phyloP scores from a whole-genome alignment of 2,888 invertebrate species.

The Chloroclysta siterata region DNA sequence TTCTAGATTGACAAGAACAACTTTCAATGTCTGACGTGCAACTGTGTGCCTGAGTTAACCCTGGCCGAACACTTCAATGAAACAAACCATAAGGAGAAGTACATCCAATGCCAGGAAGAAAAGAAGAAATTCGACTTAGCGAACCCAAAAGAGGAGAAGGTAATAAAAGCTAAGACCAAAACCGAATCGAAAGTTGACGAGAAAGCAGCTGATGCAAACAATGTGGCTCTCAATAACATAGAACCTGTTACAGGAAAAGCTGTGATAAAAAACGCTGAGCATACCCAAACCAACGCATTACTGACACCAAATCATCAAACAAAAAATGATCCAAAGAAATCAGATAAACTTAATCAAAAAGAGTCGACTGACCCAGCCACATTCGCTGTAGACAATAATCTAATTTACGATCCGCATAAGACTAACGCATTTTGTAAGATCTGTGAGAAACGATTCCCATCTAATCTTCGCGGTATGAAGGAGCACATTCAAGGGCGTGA shows the following conservation, averaged over 20 bases:
- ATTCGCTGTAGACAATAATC: conserved; percentile 46
- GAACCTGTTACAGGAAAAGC: conserved; percentile 22
- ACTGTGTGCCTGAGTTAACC: conserved; percentile 42
- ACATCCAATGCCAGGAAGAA: conserved; percentile 33
- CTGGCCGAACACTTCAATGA: conserved; percentile 50
- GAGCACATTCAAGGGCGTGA: conserved; percentile 51
- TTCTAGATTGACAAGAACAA: conserved; percentile 54
- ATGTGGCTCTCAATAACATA: conserved; percentile 11
- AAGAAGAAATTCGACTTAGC: conserved; percentile 28
- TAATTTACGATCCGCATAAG: conserved; percentile 45
- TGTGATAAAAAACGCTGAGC: conserved; percentile 8
- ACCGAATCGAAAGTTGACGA: neutral
- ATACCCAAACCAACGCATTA: neutral
- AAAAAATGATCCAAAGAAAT: neutral
- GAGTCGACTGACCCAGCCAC: conserved; percentile 12
- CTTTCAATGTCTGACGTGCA: conserved; percentile 61
- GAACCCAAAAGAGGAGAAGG: conserved; percentile 11
- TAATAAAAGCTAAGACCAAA: conserved; percentile 7
- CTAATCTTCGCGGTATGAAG: conserved; percentile 47
- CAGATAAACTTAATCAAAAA: neutral
- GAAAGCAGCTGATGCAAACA: conserved; percentile 1
- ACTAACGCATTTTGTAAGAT: conserved; percentile 45
- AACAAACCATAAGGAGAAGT: conserved; percentile 45
- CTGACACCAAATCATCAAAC: conserved; percentile 6
- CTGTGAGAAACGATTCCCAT: conserved; percentile 48